phyloP scores from a whole-genome alignment of 1,140 invertebrate genomes.

The Magallana angulata region DNA sequence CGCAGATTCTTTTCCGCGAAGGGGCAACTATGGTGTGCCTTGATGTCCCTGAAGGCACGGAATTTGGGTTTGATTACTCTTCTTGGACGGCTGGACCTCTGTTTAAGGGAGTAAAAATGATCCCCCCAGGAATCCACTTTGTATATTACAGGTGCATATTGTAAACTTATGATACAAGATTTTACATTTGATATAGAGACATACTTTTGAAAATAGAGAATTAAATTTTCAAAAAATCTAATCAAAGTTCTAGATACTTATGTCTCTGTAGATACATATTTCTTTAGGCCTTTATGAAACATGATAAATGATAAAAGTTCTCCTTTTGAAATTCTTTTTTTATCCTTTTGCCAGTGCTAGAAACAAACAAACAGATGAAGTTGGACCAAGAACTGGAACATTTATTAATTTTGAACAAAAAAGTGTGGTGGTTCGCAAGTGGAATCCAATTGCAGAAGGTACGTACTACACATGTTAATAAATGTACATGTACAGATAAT shows the following conservation, averaged over 20 bases:
- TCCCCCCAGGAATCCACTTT: constrained; percentile 97
- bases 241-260: no score
- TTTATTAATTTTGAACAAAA: constrained; percentile 90
- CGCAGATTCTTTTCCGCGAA: constrained; percentile 88
- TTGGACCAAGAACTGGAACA: constrained; percentile 90
- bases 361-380: constrained; percentile 78
- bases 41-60: constrained; percentile 91
- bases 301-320: no score
- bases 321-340: constrained; percentile 38
- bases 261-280: no score
- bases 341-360: constrained; percentile 80
- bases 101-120: constrained; percentile 99
- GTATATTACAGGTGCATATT: constrained; percentile 89
- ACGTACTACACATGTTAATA: constrained; percentile 47
- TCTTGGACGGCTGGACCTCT: constrained; percentile 94
- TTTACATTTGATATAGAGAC: no score
- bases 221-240: no score
- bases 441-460: constrained; percentile 84
- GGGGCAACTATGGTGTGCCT: constrained; percentile 90
- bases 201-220: no score
- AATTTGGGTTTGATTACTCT: constrained; percentile 98
- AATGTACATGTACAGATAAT: background rate
- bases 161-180: background rate
- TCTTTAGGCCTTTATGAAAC: no score
- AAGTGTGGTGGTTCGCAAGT: constrained; percentile 92